phyloP scores from a whole-genome alignment of 1,140 invertebrate genomes.

The Conus betulinus region DNA sequence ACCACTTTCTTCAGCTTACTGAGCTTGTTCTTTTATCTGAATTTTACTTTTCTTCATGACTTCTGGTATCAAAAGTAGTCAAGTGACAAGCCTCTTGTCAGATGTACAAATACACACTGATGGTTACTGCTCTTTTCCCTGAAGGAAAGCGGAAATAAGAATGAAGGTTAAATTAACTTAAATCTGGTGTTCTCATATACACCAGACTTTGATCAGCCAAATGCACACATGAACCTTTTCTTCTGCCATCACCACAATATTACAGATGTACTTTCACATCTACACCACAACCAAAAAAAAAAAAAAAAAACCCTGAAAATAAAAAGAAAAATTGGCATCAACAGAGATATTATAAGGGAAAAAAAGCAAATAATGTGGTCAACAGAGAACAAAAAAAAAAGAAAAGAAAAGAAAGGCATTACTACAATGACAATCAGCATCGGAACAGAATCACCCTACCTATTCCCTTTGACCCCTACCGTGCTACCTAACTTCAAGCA shows the following conservation, averaged over 20 bases:
- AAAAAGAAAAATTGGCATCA: not conserved
- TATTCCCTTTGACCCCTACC: conserved; percentile 31
- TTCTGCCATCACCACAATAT: not conserved
- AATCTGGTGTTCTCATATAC: too few relatives aligned
- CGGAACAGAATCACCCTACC: conserved; percentile 20
- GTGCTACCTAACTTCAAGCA: conserved; percentile 28
- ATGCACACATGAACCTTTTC: not conserved
- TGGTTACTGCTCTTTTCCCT: too few relatives aligned
- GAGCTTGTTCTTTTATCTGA: too few relatives aligned
- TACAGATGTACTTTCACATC: not conserved
- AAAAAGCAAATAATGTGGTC: not conserved
- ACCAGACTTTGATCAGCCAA: too few relatives aligned
- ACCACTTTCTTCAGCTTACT: too few relatives aligned
- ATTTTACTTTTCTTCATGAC: too few relatives aligned
- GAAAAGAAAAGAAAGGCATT: not conserved
- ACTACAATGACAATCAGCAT: conserved; percentile 21
- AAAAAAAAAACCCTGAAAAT: not conserved
- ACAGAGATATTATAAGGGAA: not conserved
- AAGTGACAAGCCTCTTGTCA: too few relatives aligned
- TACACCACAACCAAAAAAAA: not conserved
- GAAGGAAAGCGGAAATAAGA: too few relatives aligned
- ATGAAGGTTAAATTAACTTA: too few relatives aligned
- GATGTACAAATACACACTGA: too few relatives aligned
- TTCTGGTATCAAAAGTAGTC: too few relatives aligned
- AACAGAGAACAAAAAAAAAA: conserved; percentile 19